Evolutionary conservation across 2,888 invertebrate genomes (phyloP).

Genomic region (Auanema sp.): DNA sequence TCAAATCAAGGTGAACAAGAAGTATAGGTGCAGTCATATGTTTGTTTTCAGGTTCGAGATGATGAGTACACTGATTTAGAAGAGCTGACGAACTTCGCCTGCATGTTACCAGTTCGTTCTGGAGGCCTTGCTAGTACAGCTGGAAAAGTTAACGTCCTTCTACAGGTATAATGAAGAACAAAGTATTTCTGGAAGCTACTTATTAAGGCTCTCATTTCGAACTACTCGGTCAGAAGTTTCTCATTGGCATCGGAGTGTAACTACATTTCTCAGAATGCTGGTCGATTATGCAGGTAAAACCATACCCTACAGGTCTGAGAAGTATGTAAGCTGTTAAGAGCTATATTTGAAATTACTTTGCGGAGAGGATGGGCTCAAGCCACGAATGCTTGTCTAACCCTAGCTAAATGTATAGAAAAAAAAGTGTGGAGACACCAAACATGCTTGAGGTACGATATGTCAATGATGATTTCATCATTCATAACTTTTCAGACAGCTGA

Average conservation of each 20-base stretch:
- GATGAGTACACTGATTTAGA: constrained; percentile 91
- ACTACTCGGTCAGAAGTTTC: constrained; percentile 79
- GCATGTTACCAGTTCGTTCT: constrained; percentile 79
- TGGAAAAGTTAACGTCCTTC: constrained; percentile 90
- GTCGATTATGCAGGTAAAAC: constrained; percentile 63
- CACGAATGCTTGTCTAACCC: constrained; percentile 79
- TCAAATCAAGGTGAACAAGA: constrained; percentile 91
- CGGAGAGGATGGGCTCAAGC: constrained; percentile 86
- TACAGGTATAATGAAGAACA: constrained; percentile 71
- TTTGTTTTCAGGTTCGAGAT: constrained; percentile 76
- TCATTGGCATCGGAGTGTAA: constrained; percentile 85
- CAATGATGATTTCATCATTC: constrained; percentile 4
- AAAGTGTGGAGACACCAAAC: constrained; percentile 91
- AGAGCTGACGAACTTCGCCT: constrained; percentile 75
- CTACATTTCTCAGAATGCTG: constrained; percentile 78
- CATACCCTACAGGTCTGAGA: constrained; percentile 66
- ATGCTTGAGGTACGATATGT: constrained; percentile 57
- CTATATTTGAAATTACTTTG: constrained; percentile 69
- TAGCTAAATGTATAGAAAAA: constrained; percentile 90
- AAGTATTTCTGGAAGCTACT: constrained; percentile 6
- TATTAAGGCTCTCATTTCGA: constrained; percentile 67
- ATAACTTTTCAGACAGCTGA: constrained; percentile 34
- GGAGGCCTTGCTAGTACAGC: constrained; percentile 86
- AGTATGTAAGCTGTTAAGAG: constrained; percentile 20
- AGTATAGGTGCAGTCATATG: background rate